phyloP scores from a whole-genome alignment of 2,797 vertebrate genomes.

The Macrochelys suwanniensis region DNA sequence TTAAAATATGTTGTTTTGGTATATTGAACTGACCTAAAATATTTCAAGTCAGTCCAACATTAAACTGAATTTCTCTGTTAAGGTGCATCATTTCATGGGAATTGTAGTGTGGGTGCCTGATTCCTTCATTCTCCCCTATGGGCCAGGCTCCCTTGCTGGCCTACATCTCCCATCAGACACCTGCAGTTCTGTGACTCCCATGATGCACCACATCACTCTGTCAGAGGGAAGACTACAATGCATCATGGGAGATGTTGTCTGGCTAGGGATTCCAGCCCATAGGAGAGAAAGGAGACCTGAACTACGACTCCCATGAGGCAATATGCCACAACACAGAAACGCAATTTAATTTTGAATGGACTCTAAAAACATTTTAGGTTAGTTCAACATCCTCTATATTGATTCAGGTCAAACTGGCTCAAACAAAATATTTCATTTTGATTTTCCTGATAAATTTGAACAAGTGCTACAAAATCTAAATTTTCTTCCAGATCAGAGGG shows the following conservation, averaged over 20 bases:
- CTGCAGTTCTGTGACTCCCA: background rate
- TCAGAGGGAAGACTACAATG: background rate
- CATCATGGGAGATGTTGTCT: background rate
- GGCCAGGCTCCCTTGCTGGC: background rate
- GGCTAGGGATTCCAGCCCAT: background rate
- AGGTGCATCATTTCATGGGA: background rate
- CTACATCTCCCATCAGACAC: background rate
- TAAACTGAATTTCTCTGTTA: background rate
- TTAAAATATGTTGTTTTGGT: background rate
- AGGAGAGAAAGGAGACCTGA: background rate
- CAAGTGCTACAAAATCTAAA: background rate
- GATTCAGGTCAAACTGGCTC: background rate
- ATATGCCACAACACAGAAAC: background rate
- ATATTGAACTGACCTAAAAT: background rate
- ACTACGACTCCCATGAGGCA: background rate
- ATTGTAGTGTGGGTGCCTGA: too few species aligned
- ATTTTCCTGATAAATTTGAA: background rate
- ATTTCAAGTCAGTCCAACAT: background rate
- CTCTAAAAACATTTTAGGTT: background rate
- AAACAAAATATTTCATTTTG: background rate
- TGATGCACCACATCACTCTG: background rate
- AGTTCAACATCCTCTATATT: background rate
- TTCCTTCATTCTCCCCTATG: background rate
- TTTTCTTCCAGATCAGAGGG: background rate
- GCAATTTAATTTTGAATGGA: background rate